A percentile compares a stretch with the other conserved stretches of the same genome.
Conservation (phyloP, 2,113 vertebrate species). For the Peucedramus taeniatus region DNA sequence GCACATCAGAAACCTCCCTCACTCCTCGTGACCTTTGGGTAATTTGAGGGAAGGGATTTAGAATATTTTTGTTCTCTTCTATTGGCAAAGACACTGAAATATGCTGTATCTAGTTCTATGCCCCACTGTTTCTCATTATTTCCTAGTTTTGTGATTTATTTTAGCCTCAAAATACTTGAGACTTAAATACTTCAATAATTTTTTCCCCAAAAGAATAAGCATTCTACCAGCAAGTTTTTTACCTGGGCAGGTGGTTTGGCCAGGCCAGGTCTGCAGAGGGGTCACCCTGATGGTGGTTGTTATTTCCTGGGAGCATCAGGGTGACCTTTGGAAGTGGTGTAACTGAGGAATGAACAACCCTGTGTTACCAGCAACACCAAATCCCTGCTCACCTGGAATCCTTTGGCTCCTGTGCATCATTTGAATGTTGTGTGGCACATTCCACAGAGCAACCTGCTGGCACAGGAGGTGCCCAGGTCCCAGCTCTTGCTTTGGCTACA, state of each 20-base stretch:
- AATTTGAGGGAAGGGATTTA: neutral
- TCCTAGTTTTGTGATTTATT: neutral
- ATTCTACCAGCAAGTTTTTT: neutral
- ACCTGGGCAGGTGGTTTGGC: neutral
- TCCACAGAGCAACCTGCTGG: neutral
- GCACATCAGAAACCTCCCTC: neutral
- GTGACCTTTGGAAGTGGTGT: neutral
- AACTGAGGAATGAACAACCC: neutral
- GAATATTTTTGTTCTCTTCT: neutral
- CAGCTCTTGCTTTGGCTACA: neutral
- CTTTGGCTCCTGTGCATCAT: accelerated
- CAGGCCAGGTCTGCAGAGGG: neutral
- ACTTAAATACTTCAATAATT: neutral
- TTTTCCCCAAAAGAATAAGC: accelerated
- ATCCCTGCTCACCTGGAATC: too few species aligned
- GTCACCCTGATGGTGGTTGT: neutral
- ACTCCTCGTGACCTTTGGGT: neutral
- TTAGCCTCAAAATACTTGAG: neutral
- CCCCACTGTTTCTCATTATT: neutral
- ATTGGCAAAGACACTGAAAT: neutral
- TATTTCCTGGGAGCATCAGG: neutral
- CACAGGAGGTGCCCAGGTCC: neutral
- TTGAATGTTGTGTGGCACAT: accelerated
- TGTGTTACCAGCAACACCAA: neutral
- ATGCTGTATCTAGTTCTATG: accelerated